Base-by-base conservation (phyloP, 1,140 invertebrate genomes). In the Zaprionus davidi region DNA sequence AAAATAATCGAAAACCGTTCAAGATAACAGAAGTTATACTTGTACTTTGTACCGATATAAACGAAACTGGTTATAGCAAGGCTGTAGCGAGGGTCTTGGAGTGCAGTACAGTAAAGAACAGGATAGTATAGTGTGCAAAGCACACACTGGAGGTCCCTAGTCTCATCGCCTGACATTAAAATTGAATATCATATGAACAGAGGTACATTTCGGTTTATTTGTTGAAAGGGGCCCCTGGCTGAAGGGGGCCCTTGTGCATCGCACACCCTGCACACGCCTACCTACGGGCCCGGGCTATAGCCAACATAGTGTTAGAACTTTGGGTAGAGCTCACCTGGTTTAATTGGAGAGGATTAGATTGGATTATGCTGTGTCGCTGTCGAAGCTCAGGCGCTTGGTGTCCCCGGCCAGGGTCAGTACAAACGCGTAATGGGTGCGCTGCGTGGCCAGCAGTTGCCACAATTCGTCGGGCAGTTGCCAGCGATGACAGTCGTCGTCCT, bases 311-410 rank as follows among this genome's bases (percentile, higher is more conserved):
- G 1, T 31, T 31, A 31, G 7, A 0, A 31, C 7, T 31, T 31
- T 31, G 9, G 3, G 31, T 0, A 34, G 31, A 34, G 9, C 31
- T 49, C 28, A 59, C 65, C 56, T 34, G 58, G 17, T 44, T 15
- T 63, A 64, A 28, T 20, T 31, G 3, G 3, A 4, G 12, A 5
- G 5, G 34, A 20, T 3, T 38, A 2, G 22, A 4, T 44, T 5
- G 26, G 24, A 28, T 7, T 9, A 5, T 34, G 31, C 38, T 17
- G 22, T 34, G 9, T 34, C 17, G 28, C 51, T 13, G 59, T 91
- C 85, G 38, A 70, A 85, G 78, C 78, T 69, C 12, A 90, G 44
- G 5, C 85, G 81, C 63, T 90, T 90, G 36, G 75, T 91, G 24
- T 90, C 82, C 3, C 88, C 85, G 31, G 71, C 75, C 7, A 60